These are phyloP conservation scores for Coreius guichenoti DNA, from an alignment of 2,797 vertebrate genomes.

Conservation along the genomic window DNA sequence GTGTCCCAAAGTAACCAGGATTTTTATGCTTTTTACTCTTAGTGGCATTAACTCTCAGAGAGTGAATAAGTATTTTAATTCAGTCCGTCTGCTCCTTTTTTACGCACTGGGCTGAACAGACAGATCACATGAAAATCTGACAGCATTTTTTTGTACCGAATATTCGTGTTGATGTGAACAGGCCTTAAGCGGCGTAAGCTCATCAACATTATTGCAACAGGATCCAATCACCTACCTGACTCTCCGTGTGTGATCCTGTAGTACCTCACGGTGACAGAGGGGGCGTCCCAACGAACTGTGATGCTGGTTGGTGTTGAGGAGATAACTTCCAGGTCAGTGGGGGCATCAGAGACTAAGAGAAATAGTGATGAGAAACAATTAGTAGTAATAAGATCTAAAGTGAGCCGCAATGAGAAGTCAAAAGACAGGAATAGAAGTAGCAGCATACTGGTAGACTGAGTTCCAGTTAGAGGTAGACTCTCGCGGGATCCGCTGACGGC, in stretches of 20 bases:
- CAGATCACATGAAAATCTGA: neutral
- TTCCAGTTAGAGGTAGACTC: slow-evolving; percentile 86
- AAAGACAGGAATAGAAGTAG: neutral
- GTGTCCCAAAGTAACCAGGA: neutral
- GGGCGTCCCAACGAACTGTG: slow-evolving; percentile 91
- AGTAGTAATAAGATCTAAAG: neutral
- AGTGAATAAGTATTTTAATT: neutral
- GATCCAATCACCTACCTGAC: slow-evolving; percentile 77
- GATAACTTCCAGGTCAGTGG: slow-evolving; percentile 89
- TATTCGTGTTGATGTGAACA: neutral
- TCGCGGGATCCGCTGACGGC: slow-evolving; percentile 83
- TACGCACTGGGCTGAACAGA: neutral
- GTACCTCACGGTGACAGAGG: slow-evolving; percentile 92
- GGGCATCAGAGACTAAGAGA: slow-evolving; percentile 90
- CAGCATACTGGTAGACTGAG: slow-evolving; percentile 89
- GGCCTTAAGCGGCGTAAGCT: neutral
- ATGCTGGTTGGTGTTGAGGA: slow-evolving; percentile 87
- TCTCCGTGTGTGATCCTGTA: slow-evolving; percentile 94
- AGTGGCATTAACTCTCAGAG: neutral
- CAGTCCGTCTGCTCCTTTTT: neutral
- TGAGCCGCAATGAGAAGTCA: neutral
- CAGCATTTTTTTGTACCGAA: neutral
- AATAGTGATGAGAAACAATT: neutral
- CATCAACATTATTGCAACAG: neutral
- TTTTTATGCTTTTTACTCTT: neutral